Evolutionary conservation across 2,888 invertebrate genomes (phyloP).

Genomic region (Biston betularia): DNA sequence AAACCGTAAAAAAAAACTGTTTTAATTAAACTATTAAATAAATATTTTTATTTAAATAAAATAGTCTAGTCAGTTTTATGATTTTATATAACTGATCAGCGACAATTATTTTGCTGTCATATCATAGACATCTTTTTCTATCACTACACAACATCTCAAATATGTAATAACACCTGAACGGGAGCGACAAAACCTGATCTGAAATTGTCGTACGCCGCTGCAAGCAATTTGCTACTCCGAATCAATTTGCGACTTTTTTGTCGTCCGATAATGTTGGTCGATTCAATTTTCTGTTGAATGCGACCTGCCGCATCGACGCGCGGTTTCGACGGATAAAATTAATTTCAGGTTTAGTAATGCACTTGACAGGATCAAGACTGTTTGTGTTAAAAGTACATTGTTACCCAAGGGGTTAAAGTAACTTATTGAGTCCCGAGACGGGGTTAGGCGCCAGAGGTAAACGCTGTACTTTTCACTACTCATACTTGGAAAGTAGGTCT

Average conservation of each 20-base stretch:
- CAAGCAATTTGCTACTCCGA: slow-evolving; percentile 79
- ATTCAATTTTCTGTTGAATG: slow-evolving; percentile 70
- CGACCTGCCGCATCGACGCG: slow-evolving; percentile 41
- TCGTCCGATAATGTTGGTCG: slow-evolving; percentile 70
- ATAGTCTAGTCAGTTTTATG: no score
- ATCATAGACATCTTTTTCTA: slow-evolving; percentile 41
- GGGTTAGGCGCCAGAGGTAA: no score
- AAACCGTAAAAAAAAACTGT: no score
- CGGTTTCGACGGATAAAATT: slow-evolving; percentile 43
- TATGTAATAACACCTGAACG: slow-evolving; percentile 50
- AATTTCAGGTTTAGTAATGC: slow-evolving; percentile 17
- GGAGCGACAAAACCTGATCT: slow-evolving; percentile 48
- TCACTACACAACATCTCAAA: slow-evolving; percentile 40
- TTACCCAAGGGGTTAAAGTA: no score
- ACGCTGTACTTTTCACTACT: no score
- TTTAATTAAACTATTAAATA: no score
- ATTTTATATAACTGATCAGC: no score
- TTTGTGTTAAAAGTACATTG: not conserved
- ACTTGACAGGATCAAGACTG: not conserved
- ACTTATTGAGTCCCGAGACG: no score
- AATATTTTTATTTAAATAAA: no score
- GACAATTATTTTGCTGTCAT: no score
- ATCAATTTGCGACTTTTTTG: slow-evolving; percentile 82
- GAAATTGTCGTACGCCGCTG: slow-evolving; percentile 49
- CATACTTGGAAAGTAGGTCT: no score